Evolutionary conservation across 2,113 vertebrate genomes (phyloP), one percentile per base, ranked within the genome.

Genomic region (Microtus pennsylvanicus): DNA sequence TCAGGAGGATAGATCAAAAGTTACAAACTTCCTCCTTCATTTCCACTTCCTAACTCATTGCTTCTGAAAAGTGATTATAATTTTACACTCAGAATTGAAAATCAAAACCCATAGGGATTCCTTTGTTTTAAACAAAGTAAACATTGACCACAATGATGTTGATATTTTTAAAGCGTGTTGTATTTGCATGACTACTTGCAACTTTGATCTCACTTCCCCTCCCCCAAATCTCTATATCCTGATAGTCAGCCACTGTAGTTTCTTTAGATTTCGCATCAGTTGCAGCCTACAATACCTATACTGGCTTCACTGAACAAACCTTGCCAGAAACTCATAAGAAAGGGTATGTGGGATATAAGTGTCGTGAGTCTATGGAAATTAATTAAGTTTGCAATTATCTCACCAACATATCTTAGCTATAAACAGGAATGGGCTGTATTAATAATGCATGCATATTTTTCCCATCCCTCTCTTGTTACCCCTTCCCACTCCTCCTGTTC

Each of bases 391-490:
- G 4, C 9, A 47, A 86, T 69, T 5, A 47, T 86, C 1, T 69
- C 4, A 30, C 7, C 30, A 47, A 61, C 63, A 86, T 3, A 19
- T 9, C 47, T 70, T 22, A 87, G 11, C 11, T 50, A 24, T n/a
- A 26, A 9, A 70, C 26, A 26, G 6, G 1, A 70, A 22, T 11
- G 33, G 14, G 3, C 26, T 50, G 21, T 50, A 50, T 87, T 33
- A 70, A 12, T 28, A 21, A 70, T 70, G 10, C 17, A 8, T n/a
- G 3, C 12, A 26, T 50, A 87, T 7, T 24, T 87, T 16, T 1
- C 19, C 19, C 5, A n/a, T 0, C 0, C 42, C 3, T 67, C 13
- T n/a, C 8, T n/a, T 14, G 21, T 50, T 50, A 22, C 5, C 19
- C 35, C 35, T n/a, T 33, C 30, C 21, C 19, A 4, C 5, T 86